Percentiles rank a stretch among this genome's conserved stretches.
phyloP scores from a whole-genome alignment of 2,888 invertebrate species.

The Amiota minor region DNA sequence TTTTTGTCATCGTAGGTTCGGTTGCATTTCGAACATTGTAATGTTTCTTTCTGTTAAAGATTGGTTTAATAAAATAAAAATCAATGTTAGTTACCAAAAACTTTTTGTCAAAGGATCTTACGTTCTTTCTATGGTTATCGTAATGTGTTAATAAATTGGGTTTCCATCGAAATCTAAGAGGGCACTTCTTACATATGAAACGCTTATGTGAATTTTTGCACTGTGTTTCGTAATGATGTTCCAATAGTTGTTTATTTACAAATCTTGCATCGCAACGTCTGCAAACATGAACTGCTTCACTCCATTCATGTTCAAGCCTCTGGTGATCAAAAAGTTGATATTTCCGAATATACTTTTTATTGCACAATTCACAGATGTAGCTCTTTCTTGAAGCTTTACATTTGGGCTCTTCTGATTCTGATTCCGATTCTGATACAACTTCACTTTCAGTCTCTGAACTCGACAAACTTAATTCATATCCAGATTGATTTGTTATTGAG shows the following conservation, averaged over 20 bases:
- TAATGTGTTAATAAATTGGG: slow-evolving; percentile 49
- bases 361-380: slow-evolving; percentile 45
- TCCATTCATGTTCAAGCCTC: slow-evolving; percentile 56
- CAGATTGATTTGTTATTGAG: slow-evolving; percentile 62
- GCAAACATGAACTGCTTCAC: slow-evolving; percentile 74
- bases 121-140: slow-evolving; percentile 17
- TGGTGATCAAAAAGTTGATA: slow-evolving; percentile 53
- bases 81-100: too few species aligned
- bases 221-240: slow-evolving; percentile 74
- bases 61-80: too few species aligned
- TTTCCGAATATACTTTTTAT: slow-evolving; percentile 42
- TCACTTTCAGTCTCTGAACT: slow-evolving; percentile 45
- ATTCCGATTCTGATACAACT: slow-evolving; percentile 5
- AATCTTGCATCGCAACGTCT: slow-evolving; percentile 75
- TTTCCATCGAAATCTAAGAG: slow-evolving; percentile 51
- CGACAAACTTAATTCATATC: slow-evolving; percentile 61
- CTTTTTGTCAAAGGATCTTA: not conserved
- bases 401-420: not conserved
- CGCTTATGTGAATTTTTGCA: slow-evolving; percentile 53
- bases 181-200: slow-evolving; percentile 51
- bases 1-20: slow-evolving; percentile 62
- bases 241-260: slow-evolving; percentile 73
- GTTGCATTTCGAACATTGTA: slow-evolving; percentile 59
- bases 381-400: not conserved
- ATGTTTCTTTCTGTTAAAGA: slow-evolving; percentile 52